phyloP scores from a whole-genome alignment of 1,140 invertebrate genomes.

The Coelopa frigida region DNA sequence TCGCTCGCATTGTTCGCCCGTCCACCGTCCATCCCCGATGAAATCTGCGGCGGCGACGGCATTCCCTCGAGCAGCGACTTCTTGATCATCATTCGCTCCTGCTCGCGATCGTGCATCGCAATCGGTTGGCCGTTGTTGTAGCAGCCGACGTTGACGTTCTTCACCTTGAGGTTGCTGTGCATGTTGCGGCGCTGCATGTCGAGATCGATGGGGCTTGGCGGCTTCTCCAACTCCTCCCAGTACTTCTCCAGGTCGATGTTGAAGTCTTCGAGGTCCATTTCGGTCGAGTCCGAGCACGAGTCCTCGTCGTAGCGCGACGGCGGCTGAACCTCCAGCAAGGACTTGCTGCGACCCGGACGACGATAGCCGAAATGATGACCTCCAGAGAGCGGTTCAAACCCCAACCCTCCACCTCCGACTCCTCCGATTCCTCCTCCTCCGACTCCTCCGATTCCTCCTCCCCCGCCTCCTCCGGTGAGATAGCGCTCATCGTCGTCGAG shows the following conservation, averaged over 20 bases:
- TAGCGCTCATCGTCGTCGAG: conserved; percentile 43
- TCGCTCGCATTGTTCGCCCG: conserved; percentile 12
- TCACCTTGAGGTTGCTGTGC: conserved; percentile 41
- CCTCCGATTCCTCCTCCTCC: no score
- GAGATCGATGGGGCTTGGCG: conserved; percentile 41
- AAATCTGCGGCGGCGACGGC: conserved; percentile 36
- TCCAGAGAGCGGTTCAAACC: conserved; percentile 14
- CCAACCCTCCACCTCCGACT: background rate
- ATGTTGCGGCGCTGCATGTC: conserved; percentile 41
- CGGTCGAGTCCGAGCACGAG: conserved; percentile 41
- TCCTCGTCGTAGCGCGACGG: conserved; percentile 39
- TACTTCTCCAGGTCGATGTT: conserved; percentile 44
- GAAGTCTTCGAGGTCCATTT: conserved; percentile 42
- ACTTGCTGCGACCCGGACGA: conserved; percentile 36
- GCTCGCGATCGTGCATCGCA: conserved; percentile 39
- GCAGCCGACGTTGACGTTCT: conserved; percentile 41
- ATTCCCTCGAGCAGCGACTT: conserved; percentile 39
- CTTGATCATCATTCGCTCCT: conserved; percentile 42
- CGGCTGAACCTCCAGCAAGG: conserved; percentile 38
- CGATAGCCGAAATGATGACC: conserved; percentile 16
- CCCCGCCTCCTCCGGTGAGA: conserved; percentile 17
- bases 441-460: no score
- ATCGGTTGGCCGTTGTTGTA: conserved; percentile 44
- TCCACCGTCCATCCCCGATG: background rate
- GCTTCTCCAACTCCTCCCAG: conserved; percentile 43